A percentile compares a stretch with the other conserved stretches of the same genome.
Evolutionary conservation across 2,888 invertebrate genomes (phyloP).

Genomic region (Branchinecta sandiegonensis): DNA sequence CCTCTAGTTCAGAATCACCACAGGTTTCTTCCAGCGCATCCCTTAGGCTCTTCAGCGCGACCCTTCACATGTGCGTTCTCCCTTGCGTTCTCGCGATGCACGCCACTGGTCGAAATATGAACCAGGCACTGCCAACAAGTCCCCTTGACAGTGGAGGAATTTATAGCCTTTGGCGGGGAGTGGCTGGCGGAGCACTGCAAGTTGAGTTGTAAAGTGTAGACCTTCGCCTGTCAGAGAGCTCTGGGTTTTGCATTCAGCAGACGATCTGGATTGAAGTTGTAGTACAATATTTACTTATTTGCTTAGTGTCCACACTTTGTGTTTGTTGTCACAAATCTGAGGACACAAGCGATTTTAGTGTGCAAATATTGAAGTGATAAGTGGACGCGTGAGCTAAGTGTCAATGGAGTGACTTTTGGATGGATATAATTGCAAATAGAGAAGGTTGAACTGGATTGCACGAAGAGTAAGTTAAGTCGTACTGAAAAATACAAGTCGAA

Average conservation of each 20-base stretch:
- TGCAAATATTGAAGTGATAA: slow-evolving; percentile 7
- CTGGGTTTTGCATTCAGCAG: slow-evolving; percentile 2
- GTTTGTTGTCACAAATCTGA: slow-evolving; percentile 11
- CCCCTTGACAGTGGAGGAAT: slow-evolving; percentile 15
- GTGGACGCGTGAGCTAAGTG: background rate
- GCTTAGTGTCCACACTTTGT: slow-evolving; percentile 9
- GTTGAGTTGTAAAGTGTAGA: slow-evolving; percentile 15
- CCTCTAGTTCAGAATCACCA: no score
- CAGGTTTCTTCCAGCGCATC: no score
- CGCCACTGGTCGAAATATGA: slow-evolving; percentile 3
- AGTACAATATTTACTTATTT: background rate
- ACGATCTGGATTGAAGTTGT: background rate
- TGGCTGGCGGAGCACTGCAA: slow-evolving; percentile 1
- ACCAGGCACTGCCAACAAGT: slow-evolving; percentile 14
- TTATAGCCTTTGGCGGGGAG: slow-evolving; percentile 6
- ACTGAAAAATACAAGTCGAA: no score
- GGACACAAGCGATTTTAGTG: slow-evolving; percentile 6
- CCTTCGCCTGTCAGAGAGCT: slow-evolving; percentile 15
- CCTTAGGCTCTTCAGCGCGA: no score
- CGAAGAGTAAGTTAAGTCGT: background rate
- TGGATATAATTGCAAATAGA: no score
- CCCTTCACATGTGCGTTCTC: background rate
- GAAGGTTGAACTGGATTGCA: slow-evolving; percentile 8
- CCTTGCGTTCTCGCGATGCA: background rate
- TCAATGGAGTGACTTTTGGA: no score